Evolutionary conservation across 92 coral and sea anemone genomes (phyloP).

Genomic region (Parazoanthus swiftii): DNA sequence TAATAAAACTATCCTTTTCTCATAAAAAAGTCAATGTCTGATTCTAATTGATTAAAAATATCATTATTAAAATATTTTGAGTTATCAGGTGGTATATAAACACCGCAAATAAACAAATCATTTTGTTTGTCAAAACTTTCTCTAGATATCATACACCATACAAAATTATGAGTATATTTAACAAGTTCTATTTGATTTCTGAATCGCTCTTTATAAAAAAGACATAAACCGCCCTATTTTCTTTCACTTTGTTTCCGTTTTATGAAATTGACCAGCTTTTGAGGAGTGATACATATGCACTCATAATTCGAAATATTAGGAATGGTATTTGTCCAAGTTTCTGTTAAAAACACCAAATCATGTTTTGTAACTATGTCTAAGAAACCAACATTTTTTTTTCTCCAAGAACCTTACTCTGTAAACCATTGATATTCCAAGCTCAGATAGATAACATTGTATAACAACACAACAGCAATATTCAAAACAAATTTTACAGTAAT

Average conservation of each 20-base stretch:
- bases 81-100: slow-evolving; percentile 11
- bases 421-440: slow-evolving; percentile 23
- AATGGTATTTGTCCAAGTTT: slow-evolving; percentile 56
- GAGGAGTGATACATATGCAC: slow-evolving; percentile 13
- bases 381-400: slow-evolving; percentile 46
- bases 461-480: not conserved
- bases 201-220: slow-evolving; percentile 4
- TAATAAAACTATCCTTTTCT: too few relatives aligned
- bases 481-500: slow-evolving; percentile 8
- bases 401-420: slow-evolving; percentile 47
- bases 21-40: too few relatives aligned
- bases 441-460: not conserved
- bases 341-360: slow-evolving; percentile 60
- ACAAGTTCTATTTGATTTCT: not conserved
- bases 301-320: slow-evolving; percentile 33
- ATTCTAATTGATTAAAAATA: not conserved
- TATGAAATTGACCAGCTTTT: slow-evolving; percentile 3
- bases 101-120: not conserved
- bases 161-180: slow-evolving; percentile 3
- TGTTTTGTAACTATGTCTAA: slow-evolving; percentile 36
- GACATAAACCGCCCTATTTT: slow-evolving; percentile 16
- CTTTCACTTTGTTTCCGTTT: slow-evolving; percentile 15
- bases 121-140: not conserved
- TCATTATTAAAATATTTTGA: slow-evolving; percentile 8
- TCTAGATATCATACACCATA: slow-evolving; percentile 1